A percentile compares a stretch with the other conserved stretches of the same genome.
Conservation (phyloP, 1,140 invertebrate genomes). For the Vollenhovia emeryi region DNA sequence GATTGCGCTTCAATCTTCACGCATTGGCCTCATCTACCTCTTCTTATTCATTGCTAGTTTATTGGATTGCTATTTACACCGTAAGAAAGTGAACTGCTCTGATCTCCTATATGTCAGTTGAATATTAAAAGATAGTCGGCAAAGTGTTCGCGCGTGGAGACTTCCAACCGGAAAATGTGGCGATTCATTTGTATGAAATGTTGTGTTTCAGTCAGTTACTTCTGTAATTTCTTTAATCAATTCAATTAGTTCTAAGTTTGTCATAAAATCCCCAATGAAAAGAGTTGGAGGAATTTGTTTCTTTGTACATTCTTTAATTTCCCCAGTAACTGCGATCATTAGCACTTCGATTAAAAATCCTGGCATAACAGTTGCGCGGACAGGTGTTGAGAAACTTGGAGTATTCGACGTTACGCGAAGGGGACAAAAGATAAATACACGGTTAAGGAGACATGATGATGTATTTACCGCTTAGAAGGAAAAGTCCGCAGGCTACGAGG, state of each 20-base stretch:
- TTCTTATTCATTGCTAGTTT: not conserved
- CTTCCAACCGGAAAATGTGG: not conserved
- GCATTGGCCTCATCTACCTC: no score
- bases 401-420: not conserved
- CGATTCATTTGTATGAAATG: not conserved
- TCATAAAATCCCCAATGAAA: no score
- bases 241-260: no score
- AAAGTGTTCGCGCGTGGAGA: not conserved
- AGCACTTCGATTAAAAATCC: not conserved
- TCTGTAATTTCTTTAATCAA: not conserved
- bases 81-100: no score
- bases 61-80: not conserved
- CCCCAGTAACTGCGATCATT: not conserved
- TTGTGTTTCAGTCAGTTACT: not conserved
- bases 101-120: not conserved
- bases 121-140: not conserved
- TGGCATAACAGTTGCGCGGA: not conserved
- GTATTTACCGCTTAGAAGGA: slow-evolving; percentile 87
- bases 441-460: not conserved
- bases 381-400: not conserved
- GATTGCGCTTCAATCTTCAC: no score
- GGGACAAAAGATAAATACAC: not conserved
- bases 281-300: not conserved
- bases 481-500: slow-evolving; percentile 88
- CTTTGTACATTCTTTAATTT: not conserved